A percentile compares a stretch with the other conserved stretches of the same genome.
phyloP scores from a whole-genome alignment of 2,797 vertebrate species.

The Meriones psammophilus region DNA sequence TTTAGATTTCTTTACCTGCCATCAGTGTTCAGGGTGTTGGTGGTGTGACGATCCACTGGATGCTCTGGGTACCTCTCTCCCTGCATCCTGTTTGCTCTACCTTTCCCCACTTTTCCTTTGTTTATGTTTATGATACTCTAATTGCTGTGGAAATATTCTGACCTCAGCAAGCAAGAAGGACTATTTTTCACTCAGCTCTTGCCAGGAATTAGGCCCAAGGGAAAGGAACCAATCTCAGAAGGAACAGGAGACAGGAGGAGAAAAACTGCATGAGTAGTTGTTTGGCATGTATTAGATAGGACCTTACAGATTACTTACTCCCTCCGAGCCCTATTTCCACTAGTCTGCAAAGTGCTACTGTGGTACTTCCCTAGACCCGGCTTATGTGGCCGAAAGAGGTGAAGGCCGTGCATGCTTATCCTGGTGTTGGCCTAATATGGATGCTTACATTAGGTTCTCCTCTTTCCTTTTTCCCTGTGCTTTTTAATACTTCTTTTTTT shows the following conservation, averaged over 20 bases:
- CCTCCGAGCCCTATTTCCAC: neutral
- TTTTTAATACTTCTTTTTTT: neutral
- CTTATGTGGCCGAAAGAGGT: neutral
- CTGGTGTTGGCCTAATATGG: neutral
- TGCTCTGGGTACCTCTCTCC: neutral
- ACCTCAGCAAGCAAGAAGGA: slow-evolving; percentile 27
- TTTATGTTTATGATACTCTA: neutral
- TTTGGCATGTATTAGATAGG: neutral
- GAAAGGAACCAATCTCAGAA: slow-evolving; percentile 24
- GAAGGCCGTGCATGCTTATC: neutral
- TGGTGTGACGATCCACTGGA: neutral
- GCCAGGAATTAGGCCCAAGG: slow-evolving; percentile 26
- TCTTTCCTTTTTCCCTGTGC: neutral
- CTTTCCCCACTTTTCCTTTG: neutral
- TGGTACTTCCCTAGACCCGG: neutral
- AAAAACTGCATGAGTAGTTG: neutral
- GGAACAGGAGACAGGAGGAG: neutral
- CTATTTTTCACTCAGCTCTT: slow-evolving; percentile 35
- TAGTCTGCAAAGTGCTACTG: neutral
- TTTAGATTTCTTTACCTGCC: neutral
- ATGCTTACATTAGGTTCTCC: neutral
- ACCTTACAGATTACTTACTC: neutral
- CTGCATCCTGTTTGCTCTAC: neutral
- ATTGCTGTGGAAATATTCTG: slow-evolving; percentile 45
- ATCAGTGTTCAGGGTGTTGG: neutral